Conservation (phyloP, 2,797 vertebrate species). For the Chelmon rostratus region DNA sequence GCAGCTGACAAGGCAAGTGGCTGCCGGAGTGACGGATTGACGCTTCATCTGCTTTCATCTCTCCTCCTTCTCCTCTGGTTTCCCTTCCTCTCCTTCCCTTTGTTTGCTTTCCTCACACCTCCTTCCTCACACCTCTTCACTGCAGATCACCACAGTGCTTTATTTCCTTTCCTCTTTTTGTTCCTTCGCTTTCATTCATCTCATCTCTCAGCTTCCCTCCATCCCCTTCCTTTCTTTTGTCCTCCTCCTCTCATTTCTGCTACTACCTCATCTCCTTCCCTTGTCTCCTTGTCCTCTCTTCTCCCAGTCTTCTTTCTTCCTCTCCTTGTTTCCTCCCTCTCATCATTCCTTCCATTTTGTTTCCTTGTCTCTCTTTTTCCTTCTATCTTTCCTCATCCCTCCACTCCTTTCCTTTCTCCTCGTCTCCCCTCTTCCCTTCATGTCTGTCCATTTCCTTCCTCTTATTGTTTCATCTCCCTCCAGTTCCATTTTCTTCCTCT, state of each 20-base stretch:
- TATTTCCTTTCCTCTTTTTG: not conserved
- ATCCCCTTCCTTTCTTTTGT: not conserved
- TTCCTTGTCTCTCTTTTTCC: not conserved
- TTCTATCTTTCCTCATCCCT: no score
- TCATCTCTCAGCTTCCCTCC: not conserved
- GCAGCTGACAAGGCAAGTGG: constrained; percentile 67
- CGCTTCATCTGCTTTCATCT: constrained; percentile 18
- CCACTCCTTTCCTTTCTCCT: not conserved
- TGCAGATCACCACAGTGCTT: no score
- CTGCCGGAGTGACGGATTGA: constrained; percentile 60
- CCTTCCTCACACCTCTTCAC: no score
- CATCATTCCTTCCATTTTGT: not conserved
- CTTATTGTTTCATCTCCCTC: not conserved
- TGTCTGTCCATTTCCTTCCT: not conserved
- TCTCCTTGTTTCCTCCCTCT: not conserved
- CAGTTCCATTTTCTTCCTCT: not conserved
- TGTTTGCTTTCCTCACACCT: not conserved
- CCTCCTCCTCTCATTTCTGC: not conserved
- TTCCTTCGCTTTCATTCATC: not conserved
- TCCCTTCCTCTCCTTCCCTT: not conserved
- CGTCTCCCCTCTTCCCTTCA: not conserved
- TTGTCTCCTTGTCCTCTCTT: not conserved
- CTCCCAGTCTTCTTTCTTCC: no score
- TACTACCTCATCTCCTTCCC: not conserved
- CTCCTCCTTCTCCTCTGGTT: not conserved